Evolutionary conservation across 2,797 vertebrate genomes (phyloP).

Genomic region (Bryconaethiops microstoma): DNA sequence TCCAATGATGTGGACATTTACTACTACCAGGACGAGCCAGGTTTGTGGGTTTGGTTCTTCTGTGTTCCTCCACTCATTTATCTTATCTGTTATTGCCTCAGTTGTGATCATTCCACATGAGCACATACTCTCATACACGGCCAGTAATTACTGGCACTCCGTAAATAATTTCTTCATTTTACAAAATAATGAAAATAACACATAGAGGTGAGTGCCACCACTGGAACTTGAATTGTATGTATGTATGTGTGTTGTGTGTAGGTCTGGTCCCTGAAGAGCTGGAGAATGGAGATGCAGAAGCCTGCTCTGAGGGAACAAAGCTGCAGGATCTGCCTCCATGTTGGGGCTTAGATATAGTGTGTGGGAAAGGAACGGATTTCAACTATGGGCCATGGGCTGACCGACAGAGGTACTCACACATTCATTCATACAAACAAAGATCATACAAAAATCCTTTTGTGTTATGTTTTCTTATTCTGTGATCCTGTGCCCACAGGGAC

Average conservation of each 20-base stretch:
- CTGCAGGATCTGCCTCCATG: slow-evolving; percentile 96
- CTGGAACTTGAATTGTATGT: not conserved
- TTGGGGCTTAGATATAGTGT: slow-evolving; percentile 97
- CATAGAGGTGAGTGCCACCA: not conserved
- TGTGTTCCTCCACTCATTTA: not conserved
- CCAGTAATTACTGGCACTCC: not conserved
- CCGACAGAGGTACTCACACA: slow-evolving; percentile 87
- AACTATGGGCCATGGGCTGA: slow-evolving; percentile 99
- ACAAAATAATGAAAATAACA: not conserved
- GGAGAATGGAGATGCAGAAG: slow-evolving; percentile 84
- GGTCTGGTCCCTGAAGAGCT: slow-evolving; percentile 92
- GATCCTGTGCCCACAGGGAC: slow-evolving; percentile 77
- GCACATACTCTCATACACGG: not conserved
- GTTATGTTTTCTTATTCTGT: not conserved
- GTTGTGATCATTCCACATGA: not conserved
- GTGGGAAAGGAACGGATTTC: slow-evolving; percentile 98
- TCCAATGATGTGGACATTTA: slow-evolving; percentile 99
- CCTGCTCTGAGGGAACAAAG: slow-evolving; percentile 86
- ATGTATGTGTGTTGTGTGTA: slow-evolving; percentile 59
- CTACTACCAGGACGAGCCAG: slow-evolving; percentile 98
- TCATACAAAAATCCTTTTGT: not conserved
- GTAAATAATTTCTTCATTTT: not conserved
- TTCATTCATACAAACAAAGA: not conserved
- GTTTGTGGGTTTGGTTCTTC: slow-evolving; percentile 65
- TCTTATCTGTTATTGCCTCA: not conserved